Evolutionary conservation across 2,888 invertebrate genomes (phyloP).

Genomic region (Sinopyrophorus schimmeli): DNA sequence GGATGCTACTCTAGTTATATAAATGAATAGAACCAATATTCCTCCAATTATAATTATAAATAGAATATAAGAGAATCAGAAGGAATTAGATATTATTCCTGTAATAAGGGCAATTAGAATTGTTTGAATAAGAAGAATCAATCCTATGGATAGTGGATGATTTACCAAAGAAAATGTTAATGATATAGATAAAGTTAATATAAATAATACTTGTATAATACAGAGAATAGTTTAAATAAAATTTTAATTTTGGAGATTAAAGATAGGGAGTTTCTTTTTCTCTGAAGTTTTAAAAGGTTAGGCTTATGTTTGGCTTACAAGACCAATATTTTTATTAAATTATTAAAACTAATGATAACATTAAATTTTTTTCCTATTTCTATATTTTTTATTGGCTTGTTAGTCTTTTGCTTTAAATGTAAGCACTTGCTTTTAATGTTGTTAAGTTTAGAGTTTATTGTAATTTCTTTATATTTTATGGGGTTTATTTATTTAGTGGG

Average conservation of each 20-base stretch:
- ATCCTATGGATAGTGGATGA: slow-evolving; percentile 61
- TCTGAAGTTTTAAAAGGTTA: too few species aligned
- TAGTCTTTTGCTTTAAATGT: too few species aligned
- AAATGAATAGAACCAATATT: slow-evolving; percentile 67
- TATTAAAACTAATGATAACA: slow-evolving; percentile 65
- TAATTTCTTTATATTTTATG: too few species aligned
- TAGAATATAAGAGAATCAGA: too few species aligned
- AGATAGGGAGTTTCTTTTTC: too few species aligned
- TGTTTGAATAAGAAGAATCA: slow-evolving; percentile 61
- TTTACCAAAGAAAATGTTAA: slow-evolving; percentile 54
- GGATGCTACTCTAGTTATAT: slow-evolving; percentile 64
- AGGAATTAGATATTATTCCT: slow-evolving; percentile 59
- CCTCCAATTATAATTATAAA: slow-evolving; percentile 68
- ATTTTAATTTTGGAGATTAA: slow-evolving; percentile 74
- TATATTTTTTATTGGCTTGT: too few species aligned
- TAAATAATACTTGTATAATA: slow-evolving; percentile 43
- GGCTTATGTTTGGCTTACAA: too few species aligned
- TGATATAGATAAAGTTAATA: slow-evolving; percentile 49
- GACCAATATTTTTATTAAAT: slow-evolving; percentile 69
- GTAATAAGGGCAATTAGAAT: slow-evolving; percentile 56
- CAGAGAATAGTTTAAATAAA: slow-evolving; percentile 68
- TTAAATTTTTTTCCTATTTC: slow-evolving; percentile 53
- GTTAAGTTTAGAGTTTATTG: too few species aligned
- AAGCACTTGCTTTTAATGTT: too few species aligned
- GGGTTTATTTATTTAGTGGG: too few species aligned